Conservation (phyloP, 2,113 vertebrate species). For the Caranx ignobilis region DNA sequence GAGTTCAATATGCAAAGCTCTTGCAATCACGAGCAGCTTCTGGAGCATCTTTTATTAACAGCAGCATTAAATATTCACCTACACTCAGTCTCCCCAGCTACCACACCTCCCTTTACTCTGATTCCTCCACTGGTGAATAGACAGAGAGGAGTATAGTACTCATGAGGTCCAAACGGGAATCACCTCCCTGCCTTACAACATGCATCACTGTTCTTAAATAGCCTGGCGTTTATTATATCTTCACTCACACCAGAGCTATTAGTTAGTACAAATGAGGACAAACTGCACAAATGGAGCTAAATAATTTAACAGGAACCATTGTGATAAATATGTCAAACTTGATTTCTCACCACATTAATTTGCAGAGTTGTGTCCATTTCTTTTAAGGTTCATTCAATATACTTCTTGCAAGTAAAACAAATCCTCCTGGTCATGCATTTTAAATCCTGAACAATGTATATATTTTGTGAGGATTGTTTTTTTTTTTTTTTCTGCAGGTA, state of each 20-base stretch:
- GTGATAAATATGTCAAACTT: not conserved
- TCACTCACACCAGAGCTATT: not conserved
- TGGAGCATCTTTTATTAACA: constrained; percentile 82
- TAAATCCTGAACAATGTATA: not conserved
- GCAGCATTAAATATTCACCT: constrained; percentile 79
- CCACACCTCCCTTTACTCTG: not conserved
- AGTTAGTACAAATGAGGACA: not conserved
- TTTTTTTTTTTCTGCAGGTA: not conserved
- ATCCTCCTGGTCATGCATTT: not conserved
- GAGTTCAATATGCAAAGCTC: constrained; percentile 67
- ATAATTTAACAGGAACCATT: not conserved
- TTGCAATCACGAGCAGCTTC: constrained; percentile 70
- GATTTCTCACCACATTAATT: not conserved
- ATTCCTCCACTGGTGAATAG: constrained; percentile 6
- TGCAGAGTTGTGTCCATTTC: not conserved
- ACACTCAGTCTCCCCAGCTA: not conserved
- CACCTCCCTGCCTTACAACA: not conserved
- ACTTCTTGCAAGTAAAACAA: not conserved
- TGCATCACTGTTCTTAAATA: not conserved
- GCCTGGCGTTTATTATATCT: not conserved
- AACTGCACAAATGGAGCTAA: not conserved
- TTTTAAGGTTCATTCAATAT: not conserved
- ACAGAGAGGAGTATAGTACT: not conserved
- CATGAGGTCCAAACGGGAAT: not conserved
- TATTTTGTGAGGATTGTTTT: not conserved